Evolutionary conservation across 2,113 vertebrate species (phyloP), one percentile per base, ranked within the genome.

Genomic region (Oncorhynchus nerka): DNA sequence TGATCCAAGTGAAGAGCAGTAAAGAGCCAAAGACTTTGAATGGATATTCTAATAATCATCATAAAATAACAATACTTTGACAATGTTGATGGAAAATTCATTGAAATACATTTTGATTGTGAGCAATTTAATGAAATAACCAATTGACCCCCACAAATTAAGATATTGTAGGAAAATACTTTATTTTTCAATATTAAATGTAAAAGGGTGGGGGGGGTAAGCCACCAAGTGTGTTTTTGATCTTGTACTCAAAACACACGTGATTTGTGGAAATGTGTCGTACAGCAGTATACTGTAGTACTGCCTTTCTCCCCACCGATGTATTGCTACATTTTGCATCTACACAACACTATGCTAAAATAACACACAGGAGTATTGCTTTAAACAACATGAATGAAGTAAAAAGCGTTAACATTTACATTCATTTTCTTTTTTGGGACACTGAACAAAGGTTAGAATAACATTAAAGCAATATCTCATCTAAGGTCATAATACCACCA

Each of bases 391-490:
- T 48, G 13, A 74, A 28, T 12, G 39, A 75, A 77, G 82, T 81
- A 55, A 83, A 61, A 79, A 86, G 65, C 77, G 19, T 8, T 48
- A 19, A 55, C 51, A 67, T 62, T 79, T 89, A 88, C 84, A 90
- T 87, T 90, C 80, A 79, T 72, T 86, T 73, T 86, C 67, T 87
- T 86, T 51, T 91, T 89, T 87, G 73, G 84, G 77, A 78, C 68
- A 82, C 57, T 70, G 67, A 79, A 86, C 71, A 82, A 32, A 34
- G 49, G 77, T 83, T 68, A 81, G 69, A 78, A 78, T 24, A 74
- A 20, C 49, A 73, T 81, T 73, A 59, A 64, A 78, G 57, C 39
- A 79, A 78, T 62, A 78, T 57, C 73, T 49, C 3, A 30, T 80
- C 89, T 86, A 86, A 79, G 77, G 49, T 79, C 19, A 68, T 74